Percentiles rank a stretch among this genome's conserved stretches.
These are phyloP conservation scores for Pyxicephalus adspersus DNA, from an alignment of 2,113 vertebrate genomes.

Conservation along the genomic window DNA sequence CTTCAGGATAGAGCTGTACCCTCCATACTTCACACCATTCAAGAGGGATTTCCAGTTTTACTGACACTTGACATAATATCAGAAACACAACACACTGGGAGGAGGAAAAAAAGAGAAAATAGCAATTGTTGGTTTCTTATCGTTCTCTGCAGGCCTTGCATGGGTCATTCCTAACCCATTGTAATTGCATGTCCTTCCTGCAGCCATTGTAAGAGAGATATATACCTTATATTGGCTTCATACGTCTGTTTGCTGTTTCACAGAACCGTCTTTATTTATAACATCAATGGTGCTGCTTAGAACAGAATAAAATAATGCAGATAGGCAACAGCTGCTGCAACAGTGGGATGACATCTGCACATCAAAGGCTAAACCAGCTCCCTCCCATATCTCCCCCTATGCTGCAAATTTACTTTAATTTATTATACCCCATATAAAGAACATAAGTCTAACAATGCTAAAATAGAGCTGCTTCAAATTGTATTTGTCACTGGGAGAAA, in stretches of 20 bases:
- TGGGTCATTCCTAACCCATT: background rate
- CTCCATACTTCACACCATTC: too few species aligned
- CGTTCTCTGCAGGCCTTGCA: background rate
- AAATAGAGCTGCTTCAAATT: too few species aligned
- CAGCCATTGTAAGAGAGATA: background rate
- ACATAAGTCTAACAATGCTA: background rate
- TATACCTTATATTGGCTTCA: background rate
- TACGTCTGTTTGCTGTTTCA: background rate
- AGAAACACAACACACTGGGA: background rate
- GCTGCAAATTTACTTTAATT: conserved; percentile 35
- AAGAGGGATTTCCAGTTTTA: background rate
- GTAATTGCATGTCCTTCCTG: background rate
- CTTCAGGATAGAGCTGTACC: background rate
- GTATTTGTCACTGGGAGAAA: too few species aligned
- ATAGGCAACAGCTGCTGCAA: conserved; percentile 37
- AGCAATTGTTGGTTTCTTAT: conserved; percentile 7
- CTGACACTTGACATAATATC: conserved; percentile 11
- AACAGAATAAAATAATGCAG: background rate
- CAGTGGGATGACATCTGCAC: conserved; percentile 29
- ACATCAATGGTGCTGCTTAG: background rate
- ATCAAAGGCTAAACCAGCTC: conserved; percentile 1
- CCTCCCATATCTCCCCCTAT: background rate
- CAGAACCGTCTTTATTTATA: background rate
- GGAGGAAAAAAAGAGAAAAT: too few species aligned
- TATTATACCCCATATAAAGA: conserved; percentile 33